Evolutionary conservation across 2,888 invertebrate genomes (phyloP).

Genomic region (Nomada goodeniana): DNA sequence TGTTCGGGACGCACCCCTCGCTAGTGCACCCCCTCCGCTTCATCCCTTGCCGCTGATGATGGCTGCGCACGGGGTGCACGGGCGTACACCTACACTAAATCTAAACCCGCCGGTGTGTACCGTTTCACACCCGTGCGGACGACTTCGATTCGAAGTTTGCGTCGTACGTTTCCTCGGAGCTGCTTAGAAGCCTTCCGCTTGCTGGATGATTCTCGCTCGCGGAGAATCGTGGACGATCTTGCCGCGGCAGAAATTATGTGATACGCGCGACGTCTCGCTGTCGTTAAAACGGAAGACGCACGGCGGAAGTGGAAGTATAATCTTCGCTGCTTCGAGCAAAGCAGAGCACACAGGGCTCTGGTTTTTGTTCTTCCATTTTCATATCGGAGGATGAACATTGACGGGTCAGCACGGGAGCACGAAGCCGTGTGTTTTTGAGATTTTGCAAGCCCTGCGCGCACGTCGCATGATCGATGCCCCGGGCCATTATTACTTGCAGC

Average conservation of each 20-base stretch:
- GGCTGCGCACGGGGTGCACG: conserved; percentile 25
- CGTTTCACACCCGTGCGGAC: conserved; percentile 53
- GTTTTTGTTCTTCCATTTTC: background rate
- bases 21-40: conserved; percentile 12
- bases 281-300: background rate
- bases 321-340: background rate
- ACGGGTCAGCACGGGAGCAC: conserved; percentile 10
- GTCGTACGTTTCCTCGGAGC: conserved; percentile 3
- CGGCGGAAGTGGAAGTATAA: too few species aligned
- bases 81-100: conserved; percentile 59
- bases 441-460: conserved; percentile 16
- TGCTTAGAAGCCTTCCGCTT: background rate
- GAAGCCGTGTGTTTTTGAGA: conserved; percentile 59
- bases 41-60: conserved; percentile 16
- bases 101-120: conserved; percentile 54
- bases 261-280: background rate
- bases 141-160: conserved; percentile 29
- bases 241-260: background rate
- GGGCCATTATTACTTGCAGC: conserved; percentile 80
- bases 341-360: background rate
- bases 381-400: conserved; percentile 15
- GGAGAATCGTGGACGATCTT: too few species aligned
- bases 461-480: conserved; percentile 79
- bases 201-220: too few species aligned
- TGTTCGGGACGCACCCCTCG: conserved; percentile 84